A percentile compares a stretch with the other conserved stretches of the same genome.
Conservation (phyloP, 1,140 invertebrate genomes). For the Caenorhabditis remanei region DNA sequence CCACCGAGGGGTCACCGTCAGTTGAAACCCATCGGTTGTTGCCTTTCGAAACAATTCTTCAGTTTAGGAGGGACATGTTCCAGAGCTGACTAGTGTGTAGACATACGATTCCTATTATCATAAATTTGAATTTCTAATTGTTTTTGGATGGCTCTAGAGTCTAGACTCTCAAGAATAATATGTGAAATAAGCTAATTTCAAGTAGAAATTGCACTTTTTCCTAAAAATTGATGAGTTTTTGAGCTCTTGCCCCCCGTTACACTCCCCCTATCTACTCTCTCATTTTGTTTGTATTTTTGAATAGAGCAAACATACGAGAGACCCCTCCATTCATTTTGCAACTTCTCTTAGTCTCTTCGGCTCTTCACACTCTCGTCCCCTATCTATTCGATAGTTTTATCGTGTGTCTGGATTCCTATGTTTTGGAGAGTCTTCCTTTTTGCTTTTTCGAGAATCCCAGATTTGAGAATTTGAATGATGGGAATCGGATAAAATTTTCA, state of each 20-base stretch:
- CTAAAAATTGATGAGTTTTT: constrained; percentile 27
- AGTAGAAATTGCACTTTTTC: not conserved
- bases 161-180: too few species aligned
- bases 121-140: too few species aligned
- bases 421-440: not conserved
- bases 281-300: constrained; percentile 29
- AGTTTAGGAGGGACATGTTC: too few species aligned
- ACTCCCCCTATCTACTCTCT: not conserved
- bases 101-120: too few species aligned
- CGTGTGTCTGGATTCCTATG: not conserved
- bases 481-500: too few species aligned
- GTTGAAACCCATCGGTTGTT: too few species aligned
- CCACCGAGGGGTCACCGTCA: too few species aligned
- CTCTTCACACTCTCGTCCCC: constrained; percentile 13
- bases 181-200: too few species aligned
- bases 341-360: not conserved
- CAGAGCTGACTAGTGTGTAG: too few species aligned
- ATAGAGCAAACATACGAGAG: not conserved
- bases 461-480: too few species aligned
- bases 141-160: too few species aligned
- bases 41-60: too few species aligned
- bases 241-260: not conserved
- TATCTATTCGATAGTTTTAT: not conserved
- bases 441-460: not conserved
- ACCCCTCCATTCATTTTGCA: not conserved